Conservation (phyloP, 2,113 vertebrate genomes). For the Columbina picui region DNA sequence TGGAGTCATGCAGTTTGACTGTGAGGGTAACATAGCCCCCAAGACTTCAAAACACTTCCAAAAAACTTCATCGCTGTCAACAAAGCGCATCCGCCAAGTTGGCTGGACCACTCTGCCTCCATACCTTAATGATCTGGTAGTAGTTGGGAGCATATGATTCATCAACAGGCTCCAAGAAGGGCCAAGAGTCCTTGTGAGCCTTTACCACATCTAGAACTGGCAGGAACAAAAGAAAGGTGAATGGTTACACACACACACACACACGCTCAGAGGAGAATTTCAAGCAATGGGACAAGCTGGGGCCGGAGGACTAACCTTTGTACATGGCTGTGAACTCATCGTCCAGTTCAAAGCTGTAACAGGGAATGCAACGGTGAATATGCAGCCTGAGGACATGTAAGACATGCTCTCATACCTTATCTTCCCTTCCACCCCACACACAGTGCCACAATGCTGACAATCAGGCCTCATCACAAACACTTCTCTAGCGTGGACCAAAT, state of each 20-base stretch:
- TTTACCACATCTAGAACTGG: constrained; percentile 93
- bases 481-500: not conserved
- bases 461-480: not conserved
- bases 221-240: not conserved
- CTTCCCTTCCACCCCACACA: not conserved
- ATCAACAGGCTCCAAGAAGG: constrained; percentile 96
- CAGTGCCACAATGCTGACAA: not conserved
- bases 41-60: not conserved
- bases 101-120: not conserved
- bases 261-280: not conserved
- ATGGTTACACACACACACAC: not conserved
- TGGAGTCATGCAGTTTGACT: not conserved
- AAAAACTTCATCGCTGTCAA: not conserved
- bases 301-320: constrained; percentile 85
- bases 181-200: constrained; percentile 97
- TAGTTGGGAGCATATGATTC: constrained; percentile 96
- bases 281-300: not conserved
- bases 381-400: not conserved
- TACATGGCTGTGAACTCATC: constrained; percentile 96
- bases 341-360: constrained; percentile 91
- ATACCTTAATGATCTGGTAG: constrained; percentile 95
- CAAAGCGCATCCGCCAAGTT: not conserved
- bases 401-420: not conserved
- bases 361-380: constrained; percentile 6
- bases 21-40: not conserved